Base-by-base conservation (phyloP, 2,888 invertebrate species). In the Eledone cirrhosa region DNA sequence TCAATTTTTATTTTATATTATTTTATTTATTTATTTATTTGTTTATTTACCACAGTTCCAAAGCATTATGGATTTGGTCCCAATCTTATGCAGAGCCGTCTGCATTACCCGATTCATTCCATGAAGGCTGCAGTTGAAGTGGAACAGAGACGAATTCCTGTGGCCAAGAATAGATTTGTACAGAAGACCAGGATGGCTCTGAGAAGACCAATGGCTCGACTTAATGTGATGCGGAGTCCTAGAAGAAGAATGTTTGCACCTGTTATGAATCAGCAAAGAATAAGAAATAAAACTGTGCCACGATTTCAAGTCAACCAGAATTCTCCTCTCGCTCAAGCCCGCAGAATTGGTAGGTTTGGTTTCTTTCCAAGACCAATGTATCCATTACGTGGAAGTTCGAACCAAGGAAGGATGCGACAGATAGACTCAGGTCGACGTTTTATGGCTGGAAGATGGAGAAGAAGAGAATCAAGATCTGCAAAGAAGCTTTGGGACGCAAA, bases 131-230 rank as follows among this genome's bases (percentile, higher is more conserved):
- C 76, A 3, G 76, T 48, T 48, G 76, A 53, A 27, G 27, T 48
- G 2, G 48, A 53, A 31, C 76, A 53, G 31, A 76, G 48, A 48
- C 29, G 76, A 29, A n/a, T 72, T 72, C 72, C 72, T 31, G n/a
- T 72, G 14, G 33, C 72, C 72, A 72, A 72, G n/a, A 72, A 72
- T 14, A 31, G 72, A 31, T 72, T 72, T 19, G 8, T 72, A 11
- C 33, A 31, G 13, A 72, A 72, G 72, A 72, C 72, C 29, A 72
- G 72, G 19, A 72, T 72, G 72, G 72, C 72, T n/a, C 72, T 72
- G 33, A 72, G 72, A 72, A 31, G 72, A 7, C 72, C 72, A n/a
- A 41, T 72, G 33, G 33, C 72, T n/a, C 22, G 72, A 22, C 31
- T 72, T n/a, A 72, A 72, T 72, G 41, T 72, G n/a, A 72, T 72